A percentile compares a stretch with the other conserved stretches of the same genome.
phyloP scores from a whole-genome alignment of 2,888 invertebrate species.

The Spatulosminthurus flaviceps region DNA sequence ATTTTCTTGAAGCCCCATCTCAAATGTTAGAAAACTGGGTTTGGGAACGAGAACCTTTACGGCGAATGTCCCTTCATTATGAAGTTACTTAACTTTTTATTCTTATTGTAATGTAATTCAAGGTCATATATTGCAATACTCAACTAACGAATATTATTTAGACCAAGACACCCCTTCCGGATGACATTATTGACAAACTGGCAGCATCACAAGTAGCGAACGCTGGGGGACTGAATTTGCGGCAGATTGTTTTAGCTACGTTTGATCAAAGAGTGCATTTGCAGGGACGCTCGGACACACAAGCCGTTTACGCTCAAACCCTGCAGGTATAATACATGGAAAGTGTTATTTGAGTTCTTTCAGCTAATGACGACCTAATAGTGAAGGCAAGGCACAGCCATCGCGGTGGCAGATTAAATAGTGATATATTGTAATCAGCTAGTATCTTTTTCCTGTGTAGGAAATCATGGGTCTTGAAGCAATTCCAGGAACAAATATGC shows the following conservation, averaged over 20 bases:
- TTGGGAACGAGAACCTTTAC: constrained; percentile 68
- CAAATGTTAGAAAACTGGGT: constrained; percentile 69
- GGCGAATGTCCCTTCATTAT: constrained; percentile 68
- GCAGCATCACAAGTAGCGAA: constrained; percentile 67
- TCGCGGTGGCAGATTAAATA: too few species aligned
- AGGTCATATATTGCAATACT: too few species aligned
- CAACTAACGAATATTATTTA: constrained; percentile 22
- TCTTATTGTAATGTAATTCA: too few species aligned
- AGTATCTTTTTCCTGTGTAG: constrained; percentile 43
- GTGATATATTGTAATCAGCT: background rate
- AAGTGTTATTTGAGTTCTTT: background rate
- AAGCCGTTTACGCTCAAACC: constrained; percentile 48
- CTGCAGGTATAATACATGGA: constrained; percentile 37
- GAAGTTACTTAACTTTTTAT: too few species aligned
- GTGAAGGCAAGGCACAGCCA: too few species aligned
- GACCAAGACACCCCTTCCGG: constrained; percentile 66
- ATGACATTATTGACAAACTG: constrained; percentile 67
- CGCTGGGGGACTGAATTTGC: constrained; percentile 67
- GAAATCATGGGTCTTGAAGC: constrained; percentile 67
- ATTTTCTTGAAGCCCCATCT: constrained; percentile 66
- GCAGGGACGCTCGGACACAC: constrained; percentile 56
- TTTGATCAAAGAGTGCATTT: constrained; percentile 68
- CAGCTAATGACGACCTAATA: too few species aligned
- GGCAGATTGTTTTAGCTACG: constrained; percentile 68
- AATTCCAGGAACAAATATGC: constrained; percentile 68